Base-by-base conservation (phyloP, 2,888 invertebrate species). In the Oeneis ivallda region DNA sequence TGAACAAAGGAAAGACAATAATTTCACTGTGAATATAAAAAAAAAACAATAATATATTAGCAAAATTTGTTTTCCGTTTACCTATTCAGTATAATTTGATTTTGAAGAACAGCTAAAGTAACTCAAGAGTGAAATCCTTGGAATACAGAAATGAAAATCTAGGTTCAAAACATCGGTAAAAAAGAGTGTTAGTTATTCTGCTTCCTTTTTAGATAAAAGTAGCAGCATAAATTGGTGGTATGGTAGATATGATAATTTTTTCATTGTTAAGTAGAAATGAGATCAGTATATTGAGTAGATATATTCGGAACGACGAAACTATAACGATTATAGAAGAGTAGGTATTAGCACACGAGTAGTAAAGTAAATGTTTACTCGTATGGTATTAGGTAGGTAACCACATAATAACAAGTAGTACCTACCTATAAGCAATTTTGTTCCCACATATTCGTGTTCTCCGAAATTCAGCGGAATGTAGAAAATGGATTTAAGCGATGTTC, bases 401-500 rank as follows among this genome's bases (percentile, higher is more conserved):
- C 41, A 41, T 19, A 13, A 19, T 41, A 56, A 56, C 37, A 15
- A 53, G 15, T 17, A 39, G 17, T 19, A 39, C n/a, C n/a, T n/a
- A n/a, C n/a, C n/a, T 7, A n/a, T 39, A 37, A 54, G 7, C 56
- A 41, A 56, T 56, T 54, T 56, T 26, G 56, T 19, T 8, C 19
- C 19, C 54, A 54, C 54, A 54, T 37, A 54, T 45, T 58, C 58
- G 47, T 45, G 34, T 32, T 58, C 34, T 17, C 26, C 45, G 58
- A 58, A 58, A 58, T 47, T 34, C 34, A 34, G 45, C 34, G 34
- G 58, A 47, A 45, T 56, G 56, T 56, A 56, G 39, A 56, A 56
- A 56, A 56, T 56, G 56, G 56, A 56, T 56, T 56, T 39, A 39
- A 13, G 54, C 54, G 15, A n/a, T 17, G 58, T 32, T 34, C 47